A percentile compares a stretch with the other conserved stretches of the same genome.
Evolutionary conservation across 30 jellyfish, hydroid and myxozoan species (phyloP).

Genomic region (Aurelia sp.): DNA sequence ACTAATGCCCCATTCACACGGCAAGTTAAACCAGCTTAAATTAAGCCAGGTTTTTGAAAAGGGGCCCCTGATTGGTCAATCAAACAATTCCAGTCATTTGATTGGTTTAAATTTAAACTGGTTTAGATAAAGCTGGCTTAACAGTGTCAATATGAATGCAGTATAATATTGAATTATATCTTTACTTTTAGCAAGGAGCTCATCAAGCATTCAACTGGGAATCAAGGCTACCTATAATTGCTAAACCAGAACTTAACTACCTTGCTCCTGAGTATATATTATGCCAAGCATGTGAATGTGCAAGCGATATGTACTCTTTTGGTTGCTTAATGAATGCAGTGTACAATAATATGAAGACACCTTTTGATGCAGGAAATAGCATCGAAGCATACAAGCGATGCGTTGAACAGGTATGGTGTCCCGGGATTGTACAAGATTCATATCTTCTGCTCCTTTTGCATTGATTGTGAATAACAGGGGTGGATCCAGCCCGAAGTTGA

Average conservation of each 20-base stretch:
- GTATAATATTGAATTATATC: neutral
- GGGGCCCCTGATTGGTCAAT: too few relatives aligned
- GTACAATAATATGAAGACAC: conserved; percentile 77
- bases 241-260: conserved; percentile 86
- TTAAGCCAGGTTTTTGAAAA: too few relatives aligned
- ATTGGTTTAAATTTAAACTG: too few relatives aligned
- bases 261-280: conserved; percentile 87
- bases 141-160: too few relatives aligned
- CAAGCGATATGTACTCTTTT: conserved; percentile 88
- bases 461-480: too few relatives aligned
- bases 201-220: conserved; percentile 64
- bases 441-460: too few relatives aligned
- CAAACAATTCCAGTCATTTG: too few relatives aligned
- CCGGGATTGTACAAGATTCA: too few relatives aligned
- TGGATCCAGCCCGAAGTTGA: too few relatives aligned
- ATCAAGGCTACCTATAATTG: conserved; percentile 61
- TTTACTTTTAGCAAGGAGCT: conserved; percentile 34
- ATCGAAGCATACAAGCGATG: conserved; percentile 81
- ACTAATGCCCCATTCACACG: too few relatives aligned
- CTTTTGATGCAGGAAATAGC: conserved; percentile 87
- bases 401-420: conserved; percentile 81
- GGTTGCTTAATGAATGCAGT: conserved; percentile 89
- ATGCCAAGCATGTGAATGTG: conserved; percentile 58
- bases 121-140: too few relatives aligned
- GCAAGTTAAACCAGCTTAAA: too few relatives aligned